Base-by-base conservation (phyloP, 2,113 vertebrate species). In the Sorex fumeus region DNA sequence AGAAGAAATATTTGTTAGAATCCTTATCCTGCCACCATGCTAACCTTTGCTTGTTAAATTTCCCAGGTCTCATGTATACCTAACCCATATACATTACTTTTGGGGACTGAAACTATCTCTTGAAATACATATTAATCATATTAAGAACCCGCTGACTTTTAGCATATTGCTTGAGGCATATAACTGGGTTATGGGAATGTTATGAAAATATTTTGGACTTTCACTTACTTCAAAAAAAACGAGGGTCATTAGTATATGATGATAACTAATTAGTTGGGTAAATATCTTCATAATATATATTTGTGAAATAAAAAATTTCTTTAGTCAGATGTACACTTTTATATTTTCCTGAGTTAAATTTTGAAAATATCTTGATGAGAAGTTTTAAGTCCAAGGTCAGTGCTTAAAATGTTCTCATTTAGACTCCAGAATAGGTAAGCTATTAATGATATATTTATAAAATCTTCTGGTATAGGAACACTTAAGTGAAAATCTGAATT, bases 241-340 rank as follows among this genome's bases (percentile, higher is more conserved):
- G 1, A 83, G 77, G 82, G 8, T 72, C 3, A 27, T 82, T 69
- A 83, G 45, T 94, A 77, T 62, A 13, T 80, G 25, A 71, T 47
- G 34, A 32, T 76, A 85, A 83, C 62, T 28, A 60, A 28, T 64
- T 18, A 53, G 12, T 53, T 64, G 62, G 27, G 62, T 25, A 28
- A 53, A 53, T 19, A 53, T 53, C 9, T 12, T 19, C 18, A 53
- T 53, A 53, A 53, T 13, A 53, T 53, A 53, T 53, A 77, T 90
- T 95, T 93, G 43, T 50, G 15, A 66, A 91, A 81, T 91, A n/a
- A 91, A 91, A 21, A 76, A 90, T 91, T 40, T 53, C 94, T 32
- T 60, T 93, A 34, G 43, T 87, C 67, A 62, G 34, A n/a, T 8
- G 76, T 79, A 70, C 69, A 53, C 81, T 81, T 11, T 19, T 47